These are phyloP conservation scores for Bubo blakistoni DNA, from an alignment of 2,113 vertebrate species.

Conservation along the genomic window DNA sequence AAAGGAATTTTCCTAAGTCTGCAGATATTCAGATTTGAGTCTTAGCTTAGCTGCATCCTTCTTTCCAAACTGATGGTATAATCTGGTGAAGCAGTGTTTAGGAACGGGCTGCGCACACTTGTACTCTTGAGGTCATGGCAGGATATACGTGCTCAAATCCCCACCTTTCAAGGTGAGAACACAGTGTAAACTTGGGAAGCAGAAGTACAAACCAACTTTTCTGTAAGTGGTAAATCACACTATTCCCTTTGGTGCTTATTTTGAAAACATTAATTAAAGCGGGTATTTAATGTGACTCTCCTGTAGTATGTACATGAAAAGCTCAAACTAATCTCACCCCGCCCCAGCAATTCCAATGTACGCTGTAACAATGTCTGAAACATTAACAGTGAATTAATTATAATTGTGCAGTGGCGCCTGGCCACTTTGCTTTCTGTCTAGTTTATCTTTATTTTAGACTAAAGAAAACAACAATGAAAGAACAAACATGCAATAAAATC, in stretches of 20 bases:
- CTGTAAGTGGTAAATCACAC: background rate
- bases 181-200: background rate
- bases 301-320: constrained; percentile 18
- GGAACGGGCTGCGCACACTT: background rate
- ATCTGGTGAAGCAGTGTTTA: background rate
- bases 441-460: constrained; percentile 64
- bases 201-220: constrained; percentile 2
- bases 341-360: constrained; percentile 53
- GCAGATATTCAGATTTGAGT: background rate
- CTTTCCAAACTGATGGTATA: background rate
- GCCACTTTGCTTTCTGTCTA: constrained; percentile 59
- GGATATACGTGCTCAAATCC: background rate
- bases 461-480: constrained; percentile 56
- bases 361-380: constrained; percentile 24
- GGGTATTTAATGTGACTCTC: constrained; percentile 45
- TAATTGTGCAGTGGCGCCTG: constrained; percentile 64
- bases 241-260: constrained; percentile 23
- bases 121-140: background rate
- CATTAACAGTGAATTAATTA: constrained; percentile 66
- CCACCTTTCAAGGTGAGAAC: background rate
- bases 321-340: constrained; percentile 42
- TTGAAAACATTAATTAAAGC: constrained; percentile 49
- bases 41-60: background rate
- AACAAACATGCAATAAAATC: constrained; percentile 23
- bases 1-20: background rate